A percentile compares a stretch with the other conserved stretches of the same genome.
These are phyloP conservation scores for Nephotettix cincticeps DNA, from an alignment of 1,140 invertebrate species.

Conservation along the genomic window DNA sequence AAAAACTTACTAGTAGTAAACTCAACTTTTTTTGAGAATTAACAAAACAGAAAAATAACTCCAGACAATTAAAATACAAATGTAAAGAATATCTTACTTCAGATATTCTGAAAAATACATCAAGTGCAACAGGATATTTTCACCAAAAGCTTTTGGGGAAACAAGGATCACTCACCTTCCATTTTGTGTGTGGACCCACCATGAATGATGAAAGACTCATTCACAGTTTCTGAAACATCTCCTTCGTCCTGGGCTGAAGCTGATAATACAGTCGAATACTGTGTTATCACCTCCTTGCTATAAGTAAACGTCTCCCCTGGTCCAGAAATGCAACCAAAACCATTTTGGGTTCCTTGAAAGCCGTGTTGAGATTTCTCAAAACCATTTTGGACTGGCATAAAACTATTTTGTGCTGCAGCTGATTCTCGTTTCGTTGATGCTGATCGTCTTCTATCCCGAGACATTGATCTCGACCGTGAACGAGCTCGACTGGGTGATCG, in stretches of 20 bases:
- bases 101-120: no score
- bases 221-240: background rate
- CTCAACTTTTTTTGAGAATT: no score
- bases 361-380: no score
- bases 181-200: conserved; percentile 1
- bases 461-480: background rate
- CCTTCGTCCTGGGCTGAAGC: background rate
- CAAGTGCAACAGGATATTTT: background rate
- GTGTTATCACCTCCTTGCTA: background rate
- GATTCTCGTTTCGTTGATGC: no score
- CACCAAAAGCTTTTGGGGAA: background rate
- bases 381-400: no score
- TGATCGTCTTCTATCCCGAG: background rate
- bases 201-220: conserved; percentile 12
- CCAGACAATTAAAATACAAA: no score
- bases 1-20: no score
- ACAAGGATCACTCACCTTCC: conserved; percentile 7
- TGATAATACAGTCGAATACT: conserved; percentile 3
- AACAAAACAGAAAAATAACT: no score
- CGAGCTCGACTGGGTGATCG: background rate
- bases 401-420: no score
- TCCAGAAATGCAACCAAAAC: background rate
- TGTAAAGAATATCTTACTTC: no score
- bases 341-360: no score
- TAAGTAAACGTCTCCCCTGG: conserved; percentile 7